These are phyloP conservation scores for Cosmia pyralina DNA, from an alignment of 2,888 invertebrate species.

Conservation along the genomic window DNA sequence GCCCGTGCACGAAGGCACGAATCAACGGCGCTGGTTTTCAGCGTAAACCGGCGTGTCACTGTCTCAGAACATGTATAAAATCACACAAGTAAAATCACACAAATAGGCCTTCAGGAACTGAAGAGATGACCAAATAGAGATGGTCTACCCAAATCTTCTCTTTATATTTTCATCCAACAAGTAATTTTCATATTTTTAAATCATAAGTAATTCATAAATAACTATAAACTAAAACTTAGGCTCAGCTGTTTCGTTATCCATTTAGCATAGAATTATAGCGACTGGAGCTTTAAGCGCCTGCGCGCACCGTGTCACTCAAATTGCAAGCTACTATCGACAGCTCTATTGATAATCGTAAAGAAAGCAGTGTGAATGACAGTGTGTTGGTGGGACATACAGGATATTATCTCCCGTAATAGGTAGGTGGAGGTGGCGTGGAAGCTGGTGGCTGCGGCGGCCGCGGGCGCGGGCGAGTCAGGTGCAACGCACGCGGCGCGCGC, in stretches of 20 bases:
- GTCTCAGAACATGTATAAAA: no score
- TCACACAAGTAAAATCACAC: no score
- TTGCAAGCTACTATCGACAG: slow-evolving; percentile 3
- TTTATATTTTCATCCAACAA: background rate
- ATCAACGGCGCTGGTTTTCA: no score
- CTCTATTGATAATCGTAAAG: slow-evolving; percentile 46
- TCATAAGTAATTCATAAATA: background rate
- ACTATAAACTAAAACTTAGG: background rate
- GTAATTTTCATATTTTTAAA: background rate
- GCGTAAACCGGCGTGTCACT: no score
- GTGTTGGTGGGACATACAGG: slow-evolving; percentile 67
- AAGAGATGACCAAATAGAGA: background rate
- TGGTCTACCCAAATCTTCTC: background rate
- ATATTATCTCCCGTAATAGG: slow-evolving; percentile 68
- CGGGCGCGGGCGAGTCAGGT: slow-evolving; percentile 81
- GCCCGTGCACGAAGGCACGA: no score
- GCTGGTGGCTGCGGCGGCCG: slow-evolving; percentile 70
- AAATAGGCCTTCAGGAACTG: slow-evolving; percentile 1
- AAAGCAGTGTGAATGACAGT: slow-evolving; percentile 64
- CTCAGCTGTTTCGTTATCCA: background rate
- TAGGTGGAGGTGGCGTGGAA: slow-evolving; percentile 72
- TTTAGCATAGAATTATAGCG: slow-evolving; percentile 4
- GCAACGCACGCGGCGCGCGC: slow-evolving; percentile 78
- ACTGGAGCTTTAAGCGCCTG: slow-evolving; percentile 11
- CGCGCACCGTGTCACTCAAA: background rate